Base-by-base conservation (phyloP, 2,797 vertebrate genomes). In the Gymnopithys bicolor region DNA sequence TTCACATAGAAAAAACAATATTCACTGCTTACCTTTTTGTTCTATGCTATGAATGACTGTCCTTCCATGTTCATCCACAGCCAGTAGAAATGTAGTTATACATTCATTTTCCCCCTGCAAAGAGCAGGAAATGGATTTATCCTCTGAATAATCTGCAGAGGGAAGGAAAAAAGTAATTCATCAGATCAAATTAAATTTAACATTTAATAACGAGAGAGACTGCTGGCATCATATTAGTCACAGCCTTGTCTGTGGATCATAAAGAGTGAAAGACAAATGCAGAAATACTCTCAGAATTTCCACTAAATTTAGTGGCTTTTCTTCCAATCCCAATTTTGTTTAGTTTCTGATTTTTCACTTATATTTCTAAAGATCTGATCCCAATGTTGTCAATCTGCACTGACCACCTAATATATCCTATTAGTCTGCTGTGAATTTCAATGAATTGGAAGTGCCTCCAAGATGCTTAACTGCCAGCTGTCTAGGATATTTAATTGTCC, bases 61-160 rank as follows among this genome's bases (percentile, higher is more conserved):
- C 96, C 95, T 98, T 76, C 98, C 98, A 14, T 97, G 97, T 69
- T 99, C 98, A 91, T 98, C 97, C 82, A 94, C 94, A 63, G 98
- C 94, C 96, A 99, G 97, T 48, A 96, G 97, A 97, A 99, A 99
- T 55, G 99, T 99, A 94, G 98, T 98, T 97, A 98, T 97, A 96
- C 99, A 99, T 96, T 99, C 98, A 43, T 98, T 98, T 97, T 98
- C 98, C 43, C 96, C 98, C 97, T 98, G 98, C 95, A 99, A 96
- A 66, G 96, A 97, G 97, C 99, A 99, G 82, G 96, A 94, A 97
- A 98, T 97, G 76, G 98, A 98, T 95, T 97, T 97, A 90, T 97
- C 98, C 96, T 98, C 98, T 92, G 98, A 98, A 97, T 98, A 98
- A 97, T 98, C 99, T 99, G 97, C 92, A 97, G 80, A 96, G 93